A percentile compares a stretch with the other conserved stretches of the same genome.
Evolutionary conservation across 92 coral and sea anemone genomes (phyloP).

Genomic region (Porites evermanni): DNA sequence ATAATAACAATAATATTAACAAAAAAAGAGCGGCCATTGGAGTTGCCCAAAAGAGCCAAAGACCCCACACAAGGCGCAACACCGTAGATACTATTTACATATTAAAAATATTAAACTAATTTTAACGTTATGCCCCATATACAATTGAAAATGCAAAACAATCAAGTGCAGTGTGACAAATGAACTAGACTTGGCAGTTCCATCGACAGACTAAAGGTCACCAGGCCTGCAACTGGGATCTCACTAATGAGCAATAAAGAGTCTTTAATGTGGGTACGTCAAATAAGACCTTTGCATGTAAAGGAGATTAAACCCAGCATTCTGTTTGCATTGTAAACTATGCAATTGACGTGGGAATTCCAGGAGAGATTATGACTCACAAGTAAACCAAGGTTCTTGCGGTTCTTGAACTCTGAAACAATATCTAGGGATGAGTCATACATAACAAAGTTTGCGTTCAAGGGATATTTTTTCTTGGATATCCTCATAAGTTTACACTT

Average conservation of each 20-base stretch:
- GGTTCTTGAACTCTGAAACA: no score
- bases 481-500: slow-evolving; percentile 6
- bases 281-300: no score
- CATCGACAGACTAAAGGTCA: neutral
- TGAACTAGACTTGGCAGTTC: no score
- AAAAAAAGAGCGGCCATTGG: no score
- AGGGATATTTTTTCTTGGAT: slow-evolving; percentile 12
- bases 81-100: no score
- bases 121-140: neutral
- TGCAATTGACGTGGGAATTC: neutral
- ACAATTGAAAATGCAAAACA: no score
- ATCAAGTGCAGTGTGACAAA: no score
- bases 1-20: no score
- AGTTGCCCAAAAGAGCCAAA: no score
- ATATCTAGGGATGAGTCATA: neutral
- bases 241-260: neutral
- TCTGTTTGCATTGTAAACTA: neutral
- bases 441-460: slow-evolving; percentile 1
- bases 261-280: no score
- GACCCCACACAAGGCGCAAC: no score
- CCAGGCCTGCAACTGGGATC: neutral
- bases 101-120: no score
- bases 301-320: neutral
- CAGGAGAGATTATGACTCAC: neutral
- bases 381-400: neutral